These are phyloP conservation scores for Nasonia oneida DNA, from an alignment of 2,888 invertebrate species.

Conservation along the genomic window DNA sequence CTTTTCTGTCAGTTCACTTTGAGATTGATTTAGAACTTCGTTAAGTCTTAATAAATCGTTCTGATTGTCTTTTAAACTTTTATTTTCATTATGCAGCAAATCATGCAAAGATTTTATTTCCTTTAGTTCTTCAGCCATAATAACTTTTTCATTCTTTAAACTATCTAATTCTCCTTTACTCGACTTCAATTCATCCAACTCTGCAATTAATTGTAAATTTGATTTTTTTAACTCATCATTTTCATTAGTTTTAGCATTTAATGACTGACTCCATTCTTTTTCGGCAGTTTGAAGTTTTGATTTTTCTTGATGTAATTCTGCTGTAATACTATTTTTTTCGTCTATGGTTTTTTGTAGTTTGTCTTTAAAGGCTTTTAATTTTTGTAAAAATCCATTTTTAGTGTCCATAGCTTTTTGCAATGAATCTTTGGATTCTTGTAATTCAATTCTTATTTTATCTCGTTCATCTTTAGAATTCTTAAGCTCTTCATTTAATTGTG, in stretches of 20 bases:
- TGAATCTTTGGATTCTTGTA: conserved; percentile 42
- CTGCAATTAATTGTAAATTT: conserved; percentile 32
- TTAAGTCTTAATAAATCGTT: conserved; percentile 62
- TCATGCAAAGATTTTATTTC: conserved; percentile 45
- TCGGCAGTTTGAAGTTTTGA: conserved; percentile 24
- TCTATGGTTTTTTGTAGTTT: conserved; percentile 59
- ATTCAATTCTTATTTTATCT: conserved; percentile 43
- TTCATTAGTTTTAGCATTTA: conserved; percentile 39
- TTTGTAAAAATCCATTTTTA: conserved; percentile 47
- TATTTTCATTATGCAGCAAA: conserved; percentile 60
- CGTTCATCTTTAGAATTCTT: conserved; percentile 50
- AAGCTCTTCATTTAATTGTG: conserved; percentile 56
- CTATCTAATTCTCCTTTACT: conserved; percentile 58
- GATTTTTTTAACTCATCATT: conserved; percentile 36
- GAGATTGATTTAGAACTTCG: conserved; percentile 52
- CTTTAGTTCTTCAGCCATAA: conserved; percentile 43
- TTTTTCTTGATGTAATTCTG: conserved; percentile 55
- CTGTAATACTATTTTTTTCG: conserved; percentile 39
- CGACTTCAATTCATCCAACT: conserved; percentile 59
- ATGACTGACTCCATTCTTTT: conserved; percentile 47
- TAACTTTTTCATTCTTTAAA: conserved; percentile 57
- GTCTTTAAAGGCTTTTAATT: conserved; percentile 54
- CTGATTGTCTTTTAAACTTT: conserved; percentile 62
- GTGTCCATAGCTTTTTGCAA: conserved; percentile 44
- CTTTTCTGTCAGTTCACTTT: conserved; percentile 49